phyloP scores from a whole-genome alignment of 2,113 vertebrate species.

The Riparia riparia region DNA sequence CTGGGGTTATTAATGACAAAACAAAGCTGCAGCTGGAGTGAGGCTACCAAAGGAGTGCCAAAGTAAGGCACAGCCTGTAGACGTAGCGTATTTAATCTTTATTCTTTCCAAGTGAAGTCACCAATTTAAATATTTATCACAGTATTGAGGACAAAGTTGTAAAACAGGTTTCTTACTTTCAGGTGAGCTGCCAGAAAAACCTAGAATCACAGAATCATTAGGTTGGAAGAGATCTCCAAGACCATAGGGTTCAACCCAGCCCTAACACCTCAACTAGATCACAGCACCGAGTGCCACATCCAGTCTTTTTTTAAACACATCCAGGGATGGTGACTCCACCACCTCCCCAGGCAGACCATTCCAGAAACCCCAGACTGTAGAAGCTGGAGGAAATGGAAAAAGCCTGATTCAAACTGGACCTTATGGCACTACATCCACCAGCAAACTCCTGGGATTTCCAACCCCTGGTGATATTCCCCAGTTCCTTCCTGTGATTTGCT shows the following conservation, averaged over 20 bases:
- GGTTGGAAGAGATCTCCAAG: neutral
- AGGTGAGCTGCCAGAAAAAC: neutral
- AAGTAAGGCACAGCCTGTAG: neutral
- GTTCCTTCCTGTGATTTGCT: neutral
- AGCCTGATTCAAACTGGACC: neutral
- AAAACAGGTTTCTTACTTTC: neutral
- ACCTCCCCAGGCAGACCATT: neutral
- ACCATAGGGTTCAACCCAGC: neutral
- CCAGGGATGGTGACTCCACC: neutral
- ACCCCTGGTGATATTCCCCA: rapidly evolving
- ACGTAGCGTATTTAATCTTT: neutral
- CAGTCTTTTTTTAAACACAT: neutral
- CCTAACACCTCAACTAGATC: neutral
- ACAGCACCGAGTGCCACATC: neutral
- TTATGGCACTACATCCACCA: neutral
- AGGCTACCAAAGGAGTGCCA: neutral
- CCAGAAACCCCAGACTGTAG: neutral
- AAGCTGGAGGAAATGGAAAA: neutral
- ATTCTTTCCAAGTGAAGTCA: neutral
- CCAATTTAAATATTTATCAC: neutral
- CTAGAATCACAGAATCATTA: neutral
- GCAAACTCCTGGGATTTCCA: neutral
- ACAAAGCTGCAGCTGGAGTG: neutral
- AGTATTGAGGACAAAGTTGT: neutral
- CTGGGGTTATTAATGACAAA: neutral